These are phyloP conservation scores for Colius striatus DNA, from an alignment of 2,113 vertebrate genomes.

Conservation along the genomic window DNA sequence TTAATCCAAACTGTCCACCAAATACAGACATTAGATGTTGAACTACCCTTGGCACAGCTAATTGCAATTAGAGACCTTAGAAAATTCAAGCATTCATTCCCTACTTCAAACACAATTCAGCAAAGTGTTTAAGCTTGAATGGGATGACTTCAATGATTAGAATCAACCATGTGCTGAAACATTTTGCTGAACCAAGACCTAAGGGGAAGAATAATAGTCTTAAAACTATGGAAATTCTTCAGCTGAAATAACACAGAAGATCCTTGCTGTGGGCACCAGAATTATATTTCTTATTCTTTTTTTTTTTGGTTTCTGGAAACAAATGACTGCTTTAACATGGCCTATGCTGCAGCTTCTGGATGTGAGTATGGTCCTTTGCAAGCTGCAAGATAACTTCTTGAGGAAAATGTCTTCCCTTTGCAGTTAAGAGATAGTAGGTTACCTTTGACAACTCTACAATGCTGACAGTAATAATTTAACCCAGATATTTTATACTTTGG, in stretches of 20 bases:
- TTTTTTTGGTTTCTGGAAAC: neutral
- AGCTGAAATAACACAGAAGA: neutral
- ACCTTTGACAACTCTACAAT: neutral
- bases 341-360: neutral
- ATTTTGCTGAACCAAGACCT: conserved; percentile 20
- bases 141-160: conserved; percentile 30
- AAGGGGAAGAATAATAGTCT: neutral
- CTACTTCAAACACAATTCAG: conserved; percentile 55
- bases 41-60: conserved; percentile 35
- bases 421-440: neutral
- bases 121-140: conserved; percentile 55
- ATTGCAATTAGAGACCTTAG: conserved; percentile 60
- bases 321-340: neutral
- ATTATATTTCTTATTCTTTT: neutral
- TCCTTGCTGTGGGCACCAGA: neutral
- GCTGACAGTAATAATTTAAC: neutral
- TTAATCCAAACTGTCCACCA: conserved; percentile 37
- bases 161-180: conserved; percentile 7
- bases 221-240: neutral
- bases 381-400: neutral
- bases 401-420: neutral
- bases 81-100: conserved; percentile 33
- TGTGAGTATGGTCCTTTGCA: neutral
- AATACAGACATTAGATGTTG: conserved; percentile 50
- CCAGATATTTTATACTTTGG: neutral